Evolutionary conservation across 2,888 invertebrate genomes (phyloP).

Genomic region (Hydriomena furcata): DNA sequence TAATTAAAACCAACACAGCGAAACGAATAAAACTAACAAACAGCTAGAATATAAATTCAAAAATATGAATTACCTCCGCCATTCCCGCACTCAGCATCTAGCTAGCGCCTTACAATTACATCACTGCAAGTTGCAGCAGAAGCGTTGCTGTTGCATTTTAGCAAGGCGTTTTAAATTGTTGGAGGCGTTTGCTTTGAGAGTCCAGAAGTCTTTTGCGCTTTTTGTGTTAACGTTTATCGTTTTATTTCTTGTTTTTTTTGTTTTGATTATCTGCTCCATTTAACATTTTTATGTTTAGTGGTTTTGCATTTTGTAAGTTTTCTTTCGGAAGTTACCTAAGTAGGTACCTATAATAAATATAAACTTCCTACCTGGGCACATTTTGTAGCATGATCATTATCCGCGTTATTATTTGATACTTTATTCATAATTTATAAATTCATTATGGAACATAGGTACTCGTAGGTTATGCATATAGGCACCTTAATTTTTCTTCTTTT

Average conservation of each 20-base stretch:
- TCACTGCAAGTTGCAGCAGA: slow-evolving; percentile 24
- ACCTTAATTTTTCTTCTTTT: too few species aligned
- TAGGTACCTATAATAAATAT: too few species aligned
- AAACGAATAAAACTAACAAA: slow-evolving; percentile 17
- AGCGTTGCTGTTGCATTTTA: slow-evolving; percentile 36
- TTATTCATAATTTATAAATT: too few species aligned
- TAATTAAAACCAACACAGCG: slow-evolving; percentile 23
- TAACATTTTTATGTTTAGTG: not conserved
- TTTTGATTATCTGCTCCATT: not conserved
- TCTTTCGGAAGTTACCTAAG: too few species aligned
- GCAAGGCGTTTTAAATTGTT: slow-evolving; percentile 32
- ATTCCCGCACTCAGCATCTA: slow-evolving; percentile 7
- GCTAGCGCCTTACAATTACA: slow-evolving; percentile 27
- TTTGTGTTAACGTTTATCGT: slow-evolving; percentile 1
- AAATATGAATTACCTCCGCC: slow-evolving; percentile 15
- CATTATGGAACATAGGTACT: too few species aligned
- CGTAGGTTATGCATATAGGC: too few species aligned
- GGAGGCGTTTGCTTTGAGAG: slow-evolving; percentile 14
- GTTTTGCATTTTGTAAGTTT: too few species aligned
- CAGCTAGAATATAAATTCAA: slow-evolving; percentile 8
- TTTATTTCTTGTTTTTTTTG: slow-evolving; percentile 2
- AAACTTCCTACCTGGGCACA: too few species aligned
- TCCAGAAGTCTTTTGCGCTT: not conserved
- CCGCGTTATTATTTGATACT: too few species aligned
- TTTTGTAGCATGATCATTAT: too few species aligned